These are phyloP conservation scores for Danio jaintianensis DNA, from an alignment of 2,797 vertebrate genomes.

Conservation along the genomic window DNA sequence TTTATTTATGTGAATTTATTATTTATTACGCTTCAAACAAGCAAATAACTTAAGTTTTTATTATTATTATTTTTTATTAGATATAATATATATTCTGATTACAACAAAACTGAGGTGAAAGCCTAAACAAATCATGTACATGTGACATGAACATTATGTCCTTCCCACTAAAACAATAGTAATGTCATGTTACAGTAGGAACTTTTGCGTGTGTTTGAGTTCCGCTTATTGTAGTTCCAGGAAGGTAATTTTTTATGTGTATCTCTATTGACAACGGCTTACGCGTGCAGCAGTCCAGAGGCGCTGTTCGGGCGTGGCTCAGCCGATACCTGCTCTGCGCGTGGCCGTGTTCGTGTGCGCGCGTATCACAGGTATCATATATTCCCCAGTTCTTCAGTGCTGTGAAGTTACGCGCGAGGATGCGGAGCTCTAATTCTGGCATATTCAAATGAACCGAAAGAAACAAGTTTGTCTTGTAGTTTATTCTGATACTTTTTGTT, in stretches of 20 bases:
- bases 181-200: background rate
- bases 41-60: background rate
- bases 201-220: background rate
- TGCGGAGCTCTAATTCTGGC: background rate
- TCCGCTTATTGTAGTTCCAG: background rate
- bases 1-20: too few relatives aligned
- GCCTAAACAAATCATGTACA: background rate
- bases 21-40: too few relatives aligned
- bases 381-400: background rate
- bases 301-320: slow-evolving; percentile 32
- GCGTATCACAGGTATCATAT: background rate
- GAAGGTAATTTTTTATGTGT: too few relatives aligned
- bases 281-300: background rate
- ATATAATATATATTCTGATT: background rate
- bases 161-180: background rate
- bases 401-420: background rate
- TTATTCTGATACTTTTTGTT: background rate
- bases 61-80: background rate
- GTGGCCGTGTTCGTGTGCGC: background rate
- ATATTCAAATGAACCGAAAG: background rate
- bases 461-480: background rate
- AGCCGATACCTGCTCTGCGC: slow-evolving; percentile 23
- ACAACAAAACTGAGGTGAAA: too few relatives aligned
- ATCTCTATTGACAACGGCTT: background rate
- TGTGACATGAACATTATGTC: background rate